Conservation (phyloP, 2,888 invertebrate genomes). For the Brachycybe producta region DNA sequence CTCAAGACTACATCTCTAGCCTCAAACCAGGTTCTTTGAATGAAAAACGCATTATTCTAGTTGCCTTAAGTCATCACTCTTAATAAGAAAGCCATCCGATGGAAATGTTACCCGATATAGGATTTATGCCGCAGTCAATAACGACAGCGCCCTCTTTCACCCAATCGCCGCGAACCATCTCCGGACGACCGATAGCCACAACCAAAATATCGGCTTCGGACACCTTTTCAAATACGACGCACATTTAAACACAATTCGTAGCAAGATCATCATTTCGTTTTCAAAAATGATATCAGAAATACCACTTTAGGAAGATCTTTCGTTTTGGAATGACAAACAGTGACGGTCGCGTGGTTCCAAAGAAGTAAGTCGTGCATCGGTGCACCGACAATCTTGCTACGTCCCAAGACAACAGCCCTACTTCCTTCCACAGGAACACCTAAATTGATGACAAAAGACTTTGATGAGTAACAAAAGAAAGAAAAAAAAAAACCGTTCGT, state of each 20-base stretch:
- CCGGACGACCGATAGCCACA: constrained; percentile 82
- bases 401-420: constrained; percentile 81
- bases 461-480: background rate
- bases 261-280: background rate
- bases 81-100: no score
- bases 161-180: constrained; percentile 88
- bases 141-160: constrained; percentile 95
- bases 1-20: no score
- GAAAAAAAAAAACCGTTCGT: background rate
- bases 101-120: constrained; percentile 76
- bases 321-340: constrained; percentile 91
- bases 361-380: constrained; percentile 86
- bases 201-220: constrained; percentile 84
- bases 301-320: constrained; percentile 63
- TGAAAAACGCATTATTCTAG: no score
- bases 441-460: constrained; percentile 36
- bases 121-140: constrained; percentile 96
- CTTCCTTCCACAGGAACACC: constrained; percentile 67
- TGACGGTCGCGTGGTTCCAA: constrained; percentile 95
- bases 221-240: constrained; percentile 37
- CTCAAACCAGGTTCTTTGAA: no score
- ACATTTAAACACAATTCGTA: background rate
- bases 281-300: constrained; percentile 25
- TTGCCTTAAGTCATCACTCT: no score
- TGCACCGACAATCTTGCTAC: constrained; percentile 96